Base-by-base conservation (phyloP, 1,140 invertebrate species). In the Monomorium pharaonis region DNA sequence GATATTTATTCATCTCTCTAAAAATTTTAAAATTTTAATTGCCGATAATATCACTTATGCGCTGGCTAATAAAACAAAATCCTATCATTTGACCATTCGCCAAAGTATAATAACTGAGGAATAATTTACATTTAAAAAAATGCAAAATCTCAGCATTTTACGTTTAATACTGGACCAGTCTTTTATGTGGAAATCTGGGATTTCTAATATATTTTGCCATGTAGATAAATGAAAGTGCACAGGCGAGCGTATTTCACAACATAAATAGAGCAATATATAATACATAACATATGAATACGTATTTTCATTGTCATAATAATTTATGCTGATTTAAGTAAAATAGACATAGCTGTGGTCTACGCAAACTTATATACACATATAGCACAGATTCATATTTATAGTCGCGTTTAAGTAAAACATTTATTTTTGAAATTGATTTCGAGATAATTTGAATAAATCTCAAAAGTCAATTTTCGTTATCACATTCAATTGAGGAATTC, bases 111-210 rank as follows among this genome's bases (percentile, higher is more conserved):
- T 54, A 30, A 27, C 37, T 18, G 30, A 37, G 10, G 33, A 27
- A 76, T 44, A 42, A 60, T 76, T 76, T 76, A 76, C 16, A 42
- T 62, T 51, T 60, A 14, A 76, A 76, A 63, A 60, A 60, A 58
- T 75, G 2, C 27, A 42, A 75, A 76, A 76, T 60, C 21, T 60
- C 10, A 14, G 33, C 14, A 18, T 60, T 60, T 58, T 37, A 42
- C 33, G 62, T 42, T 65, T 65, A 65, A 10, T 16, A 65, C 33
- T 37, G n/a, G 16, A 9, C 14, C 9, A 27, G n/a, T 30, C 12
- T 60, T 60, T 76, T 75, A 24, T 21, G 21, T 21, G 30, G 1
- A 10, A 60, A 62, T 62, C 24, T 18, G 42, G 9, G 9, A 9
- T 42, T 42, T 18, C 4, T 21, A 60, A 9, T 5, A 42, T 76